Evolutionary conservation across 2,888 invertebrate genomes (phyloP).

Genomic region (Fragum fragum): DNA sequence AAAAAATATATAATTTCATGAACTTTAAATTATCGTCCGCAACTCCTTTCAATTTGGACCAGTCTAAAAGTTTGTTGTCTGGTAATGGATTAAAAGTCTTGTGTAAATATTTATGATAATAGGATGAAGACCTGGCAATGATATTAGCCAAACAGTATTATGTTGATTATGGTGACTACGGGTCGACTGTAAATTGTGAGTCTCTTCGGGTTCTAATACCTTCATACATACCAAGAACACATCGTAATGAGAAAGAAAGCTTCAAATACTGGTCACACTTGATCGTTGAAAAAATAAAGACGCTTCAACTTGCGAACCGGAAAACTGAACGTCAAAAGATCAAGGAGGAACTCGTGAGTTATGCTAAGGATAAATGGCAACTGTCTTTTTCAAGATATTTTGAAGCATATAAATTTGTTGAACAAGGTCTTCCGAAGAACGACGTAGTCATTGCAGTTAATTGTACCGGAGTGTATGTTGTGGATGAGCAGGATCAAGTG

Average conservation of each 20-base stretch:
- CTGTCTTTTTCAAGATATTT: conserved; percentile 98
- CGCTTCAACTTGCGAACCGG: conserved; percentile 96
- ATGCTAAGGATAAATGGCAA: conserved; percentile 99
- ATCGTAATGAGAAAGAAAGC: conserved; percentile 3
- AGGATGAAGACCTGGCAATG: conserved; percentile 98
- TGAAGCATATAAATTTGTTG: conserved; percentile 95
- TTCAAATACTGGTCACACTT: conserved; percentile 80
- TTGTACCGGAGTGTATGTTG: conserved; percentile 99
- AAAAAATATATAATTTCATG: too few relatives aligned
- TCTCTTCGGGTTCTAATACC: conserved; percentile 95
- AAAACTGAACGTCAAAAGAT: conserved; percentile 93
- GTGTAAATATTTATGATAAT: too few relatives aligned
- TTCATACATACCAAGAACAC: conserved; percentile 94
- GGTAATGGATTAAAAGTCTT: too few relatives aligned
- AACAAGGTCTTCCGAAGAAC: conserved; percentile 99
- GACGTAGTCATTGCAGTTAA: conserved; percentile 99
- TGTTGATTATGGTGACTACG: conserved; percentile 91
- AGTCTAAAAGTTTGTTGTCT: too few relatives aligned
- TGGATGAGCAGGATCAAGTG: conserved; percentile 99
- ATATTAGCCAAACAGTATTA: conserved; percentile 99
- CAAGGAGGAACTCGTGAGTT: conserved; percentile 95
- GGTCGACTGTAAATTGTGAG: conserved; percentile 95
- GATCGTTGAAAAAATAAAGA: conserved; percentile 76
- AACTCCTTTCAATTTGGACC: too few relatives aligned
- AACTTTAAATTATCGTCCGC: too few relatives aligned